phyloP scores from a whole-genome alignment of 2,888 invertebrate species.

The Calliopum simillimum region DNA sequence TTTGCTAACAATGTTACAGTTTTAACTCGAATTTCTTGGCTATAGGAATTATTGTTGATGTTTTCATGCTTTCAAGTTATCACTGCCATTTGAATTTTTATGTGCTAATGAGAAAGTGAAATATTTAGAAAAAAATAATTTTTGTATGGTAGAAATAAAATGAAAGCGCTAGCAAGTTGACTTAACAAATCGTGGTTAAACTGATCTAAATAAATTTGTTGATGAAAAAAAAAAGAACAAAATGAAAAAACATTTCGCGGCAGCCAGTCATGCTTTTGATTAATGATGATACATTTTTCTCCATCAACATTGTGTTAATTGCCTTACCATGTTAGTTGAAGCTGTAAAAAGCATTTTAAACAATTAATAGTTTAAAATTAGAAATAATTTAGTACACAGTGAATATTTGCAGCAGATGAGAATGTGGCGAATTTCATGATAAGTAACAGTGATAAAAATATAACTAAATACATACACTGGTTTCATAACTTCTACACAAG shows the following conservation, averaged over 20 bases:
- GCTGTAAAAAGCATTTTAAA: too few relatives aligned
- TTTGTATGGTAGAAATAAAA: neutral
- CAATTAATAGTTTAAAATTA: too few relatives aligned
- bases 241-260: neutral
- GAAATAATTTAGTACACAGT: too few relatives aligned
- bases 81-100: neutral
- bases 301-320: neutral
- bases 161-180: constrained; percentile 2
- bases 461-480: too few relatives aligned
- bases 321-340: neutral
- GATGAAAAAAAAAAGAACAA: too few relatives aligned
- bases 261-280: neutral
- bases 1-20: too few relatives aligned
- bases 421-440: too few relatives aligned
- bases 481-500: too few relatives aligned
- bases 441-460: too few relatives aligned
- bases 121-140: constrained; percentile 12
- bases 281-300: neutral
- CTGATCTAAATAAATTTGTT: constrained; percentile 16
- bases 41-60: neutral
- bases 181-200: neutral
- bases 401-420: too few relatives aligned
- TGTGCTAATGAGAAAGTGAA: constrained; percentile 36
- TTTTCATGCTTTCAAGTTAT: neutral
- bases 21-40: neutral